Evolutionary conservation across 2,113 vertebrate species (phyloP).

Genomic region (Paralichthys olivaceus): DNA sequence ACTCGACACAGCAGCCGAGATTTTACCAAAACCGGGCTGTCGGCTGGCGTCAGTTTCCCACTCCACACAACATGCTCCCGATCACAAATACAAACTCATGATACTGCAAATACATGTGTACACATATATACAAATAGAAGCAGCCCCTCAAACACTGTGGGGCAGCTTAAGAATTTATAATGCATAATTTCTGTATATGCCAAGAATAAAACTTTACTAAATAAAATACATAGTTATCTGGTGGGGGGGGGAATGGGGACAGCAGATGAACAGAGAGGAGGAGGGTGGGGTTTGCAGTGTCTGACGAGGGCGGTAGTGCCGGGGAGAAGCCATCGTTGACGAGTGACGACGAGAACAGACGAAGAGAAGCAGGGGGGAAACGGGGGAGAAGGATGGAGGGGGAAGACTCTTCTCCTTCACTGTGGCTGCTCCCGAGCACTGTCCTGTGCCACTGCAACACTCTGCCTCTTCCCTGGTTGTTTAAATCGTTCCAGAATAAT

Average conservation of each 20-base stretch:
- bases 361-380: slow-evolving; percentile 15
- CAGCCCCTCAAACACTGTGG: slow-evolving; percentile 48
- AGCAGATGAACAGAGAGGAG: slow-evolving; percentile 66
- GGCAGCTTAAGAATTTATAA: slow-evolving; percentile 79
- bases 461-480: slow-evolving; percentile 48
- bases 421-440: slow-evolving; percentile 51
- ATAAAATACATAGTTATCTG: slow-evolving; percentile 86
- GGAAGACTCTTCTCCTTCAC: slow-evolving; percentile 52
- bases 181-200: slow-evolving; percentile 85
- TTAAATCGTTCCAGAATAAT: slow-evolving; percentile 62
- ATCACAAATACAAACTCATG: slow-evolving; percentile 78
- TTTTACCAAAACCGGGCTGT: slow-evolving; percentile 29
- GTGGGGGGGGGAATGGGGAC: slow-evolving; percentile 57
- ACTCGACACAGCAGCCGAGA: slow-evolving; percentile 29
- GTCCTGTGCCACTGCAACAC: slow-evolving; percentile 56
- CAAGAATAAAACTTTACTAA: slow-evolving; percentile 87
- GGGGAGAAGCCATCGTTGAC: slow-evolving; percentile 24
- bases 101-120: slow-evolving; percentile 83
- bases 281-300: slow-evolving; percentile 26
- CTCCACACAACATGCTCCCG: slow-evolving; percentile 67
- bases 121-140: slow-evolving; percentile 86
- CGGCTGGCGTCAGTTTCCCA: slow-evolving; percentile 65
- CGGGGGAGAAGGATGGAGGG: slow-evolving; percentile 37
- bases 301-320: slow-evolving; percentile 22
- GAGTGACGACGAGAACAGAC: slow-evolving; percentile 33